Evolutionary conservation across 2,888 invertebrate species (phyloP), one percentile per base, ranked within the genome.

Genomic region (Timandra comae): DNA sequence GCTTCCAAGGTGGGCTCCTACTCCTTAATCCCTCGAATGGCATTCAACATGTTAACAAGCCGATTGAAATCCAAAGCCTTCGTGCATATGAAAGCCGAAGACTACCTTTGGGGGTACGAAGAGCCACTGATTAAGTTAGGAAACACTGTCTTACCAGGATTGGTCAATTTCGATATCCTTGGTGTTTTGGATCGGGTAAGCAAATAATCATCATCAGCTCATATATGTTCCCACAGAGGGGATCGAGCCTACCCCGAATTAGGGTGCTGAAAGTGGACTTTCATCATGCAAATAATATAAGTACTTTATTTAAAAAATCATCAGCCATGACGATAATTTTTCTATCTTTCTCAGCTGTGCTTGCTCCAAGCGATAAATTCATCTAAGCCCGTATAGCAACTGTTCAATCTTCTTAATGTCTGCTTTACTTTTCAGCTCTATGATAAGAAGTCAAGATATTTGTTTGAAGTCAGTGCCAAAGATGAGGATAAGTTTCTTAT

Each of bases 91-190:
- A 81, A 88, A 0, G 90, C 91, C 0, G 70, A 91, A 29, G 91
- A 93, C 10, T 92, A 91, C 57, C 71, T 95, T 8, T 95, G 93
- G 93, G 95, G 95, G 0, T 95, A 94, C 62, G 89, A 93, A 1
- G 95, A 96, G 56, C 84, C 87, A 0, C 63, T 96, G 21, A 89
- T 96, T 28, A 76, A 80, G 2, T 61, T 94, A 16, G 94, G 93
- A 0, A 88, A 91, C 47, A 87, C 30, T 3, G 2, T 53, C 30
- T 58, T 94, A 29, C 94, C 94, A 0, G 88, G 87, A 20, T 89
- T 91, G 75, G 91, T 95, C 16, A 87, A 90, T 49, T 95, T 93
- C 57, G 75, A 87, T 6, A 89, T 86, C 38, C 90, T 96, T 56
- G 95, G 95, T 0, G 77, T 95, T 13, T 74, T 95, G 44, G 93